Evolutionary conservation across 2,888 invertebrate genomes (phyloP).

Genomic region (Drosophila engyochracea): DNA sequence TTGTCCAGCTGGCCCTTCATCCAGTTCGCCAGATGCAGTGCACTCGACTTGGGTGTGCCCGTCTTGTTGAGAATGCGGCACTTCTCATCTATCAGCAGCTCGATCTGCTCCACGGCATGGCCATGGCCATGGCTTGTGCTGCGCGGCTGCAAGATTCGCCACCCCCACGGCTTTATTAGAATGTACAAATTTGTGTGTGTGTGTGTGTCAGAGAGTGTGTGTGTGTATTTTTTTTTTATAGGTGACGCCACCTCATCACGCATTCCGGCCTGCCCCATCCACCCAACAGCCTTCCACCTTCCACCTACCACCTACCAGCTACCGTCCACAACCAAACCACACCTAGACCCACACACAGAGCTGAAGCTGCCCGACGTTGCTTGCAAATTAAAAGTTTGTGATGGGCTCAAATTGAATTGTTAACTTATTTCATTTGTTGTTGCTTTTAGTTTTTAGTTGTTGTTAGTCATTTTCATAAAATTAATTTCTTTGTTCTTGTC

Average conservation of each 20-base stretch:
- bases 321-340: constrained; percentile 36
- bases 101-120: constrained; percentile 86
- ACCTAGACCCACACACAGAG: constrained; percentile 25
- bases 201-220: not conserved
- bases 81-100: constrained; percentile 88
- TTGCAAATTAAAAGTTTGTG: constrained; percentile 83
- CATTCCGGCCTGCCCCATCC: constrained; percentile 1
- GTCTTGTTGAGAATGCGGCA: constrained; percentile 88
- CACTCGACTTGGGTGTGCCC: constrained; percentile 89
- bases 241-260: not conserved
- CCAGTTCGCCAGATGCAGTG: constrained; percentile 92
- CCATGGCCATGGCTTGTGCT: constrained; percentile 58
- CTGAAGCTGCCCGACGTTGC: constrained; percentile 51
- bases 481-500: constrained; percentile 34
- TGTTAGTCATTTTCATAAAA: constrained; percentile 14
- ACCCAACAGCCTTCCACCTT: not conserved
- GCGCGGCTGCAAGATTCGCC: constrained; percentile 62
- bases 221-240: not conserved
- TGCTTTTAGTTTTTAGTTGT: constrained; percentile 12
- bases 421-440: not conserved
- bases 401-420: constrained; percentile 82
- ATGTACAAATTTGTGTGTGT: not conserved
- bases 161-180: constrained; percentile 23
- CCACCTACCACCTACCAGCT: not conserved
- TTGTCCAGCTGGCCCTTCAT: constrained; percentile 91